These are phyloP conservation scores for Bambusicola thoracicus DNA, from an alignment of 2,113 vertebrate genomes.

Conservation along the genomic window DNA sequence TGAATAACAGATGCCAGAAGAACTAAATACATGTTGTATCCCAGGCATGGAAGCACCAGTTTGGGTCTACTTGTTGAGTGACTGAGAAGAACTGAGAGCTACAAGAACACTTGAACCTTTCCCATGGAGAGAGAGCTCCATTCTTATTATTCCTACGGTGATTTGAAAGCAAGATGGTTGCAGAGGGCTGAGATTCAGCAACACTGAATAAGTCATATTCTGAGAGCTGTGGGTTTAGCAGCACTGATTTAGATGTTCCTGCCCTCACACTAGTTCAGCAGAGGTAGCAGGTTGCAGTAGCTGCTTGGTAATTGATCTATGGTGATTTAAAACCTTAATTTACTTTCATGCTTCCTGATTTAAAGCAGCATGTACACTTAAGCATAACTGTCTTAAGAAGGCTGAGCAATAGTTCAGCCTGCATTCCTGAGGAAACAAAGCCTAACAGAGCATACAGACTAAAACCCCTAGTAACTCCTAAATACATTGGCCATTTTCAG, in stretches of 20 bases:
- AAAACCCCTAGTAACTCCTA: constrained; percentile 1
- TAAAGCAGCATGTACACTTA: constrained; percentile 42
- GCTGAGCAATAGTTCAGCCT: constrained; percentile 45
- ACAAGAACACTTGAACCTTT: background rate
- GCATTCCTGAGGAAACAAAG: constrained; percentile 25
- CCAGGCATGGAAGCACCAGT: background rate
- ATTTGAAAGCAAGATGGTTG: constrained; percentile 28
- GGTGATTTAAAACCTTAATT: constrained; percentile 67
- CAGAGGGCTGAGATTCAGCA: background rate
- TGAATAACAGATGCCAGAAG: background rate
- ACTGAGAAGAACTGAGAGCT: background rate
- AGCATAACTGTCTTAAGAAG: constrained; percentile 40
- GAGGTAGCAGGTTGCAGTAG: constrained; percentile 64
- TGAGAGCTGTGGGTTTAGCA: constrained; percentile 42
- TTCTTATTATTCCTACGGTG: background rate
- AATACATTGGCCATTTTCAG: background rate
- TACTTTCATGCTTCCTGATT: constrained; percentile 47
- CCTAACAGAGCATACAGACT: background rate
- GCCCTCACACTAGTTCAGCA: constrained; percentile 25
- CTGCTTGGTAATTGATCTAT: constrained; percentile 51
- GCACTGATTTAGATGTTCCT: constrained; percentile 53
- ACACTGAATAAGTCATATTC: background rate
- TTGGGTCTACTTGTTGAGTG: background rate
- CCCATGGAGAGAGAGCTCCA: background rate
- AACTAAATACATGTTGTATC: background rate